These are phyloP conservation scores for Planococcus citri DNA, from an alignment of 1,140 invertebrate genomes.

Conservation along the genomic window DNA sequence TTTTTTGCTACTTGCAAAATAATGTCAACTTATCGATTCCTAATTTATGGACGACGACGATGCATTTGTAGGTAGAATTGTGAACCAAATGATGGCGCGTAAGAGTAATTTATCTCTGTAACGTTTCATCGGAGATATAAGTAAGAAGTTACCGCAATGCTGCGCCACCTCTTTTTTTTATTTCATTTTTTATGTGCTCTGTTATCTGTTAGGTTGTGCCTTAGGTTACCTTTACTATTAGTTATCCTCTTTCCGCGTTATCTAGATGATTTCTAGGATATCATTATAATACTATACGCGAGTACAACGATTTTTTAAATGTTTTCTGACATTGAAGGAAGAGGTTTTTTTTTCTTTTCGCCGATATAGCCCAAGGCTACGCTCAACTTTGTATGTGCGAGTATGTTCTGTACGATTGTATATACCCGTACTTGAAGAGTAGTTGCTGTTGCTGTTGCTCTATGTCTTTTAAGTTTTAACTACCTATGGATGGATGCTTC, in stretches of 20 bases:
- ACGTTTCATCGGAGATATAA: not conserved
- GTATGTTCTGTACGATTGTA: too few species aligned
- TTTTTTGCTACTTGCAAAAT: too few species aligned
- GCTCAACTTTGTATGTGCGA: not conserved
- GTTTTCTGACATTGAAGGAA: not conserved
- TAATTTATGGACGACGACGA: too few species aligned
- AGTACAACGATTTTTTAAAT: not conserved
- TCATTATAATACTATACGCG: not conserved
- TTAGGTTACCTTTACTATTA: constrained; percentile 7
- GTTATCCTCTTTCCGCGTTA: constrained; percentile 6
- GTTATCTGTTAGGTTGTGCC: not conserved
- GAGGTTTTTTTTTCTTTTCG: not conserved
- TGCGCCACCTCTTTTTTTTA: not conserved
- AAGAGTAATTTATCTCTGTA: not conserved
- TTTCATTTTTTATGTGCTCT: not conserved
- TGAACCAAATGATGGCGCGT: too few species aligned
- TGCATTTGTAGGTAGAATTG: too few species aligned
- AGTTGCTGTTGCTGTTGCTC: too few species aligned
- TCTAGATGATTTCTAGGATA: constrained; percentile 7
- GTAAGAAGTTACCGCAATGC: not conserved
- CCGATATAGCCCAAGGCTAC: constrained; percentile 1
- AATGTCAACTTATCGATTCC: too few species aligned
- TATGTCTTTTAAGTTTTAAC: too few species aligned
- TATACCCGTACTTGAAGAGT: too few species aligned
- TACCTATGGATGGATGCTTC: too few species aligned